phyloP scores from a whole-genome alignment of 2,113 vertebrate species.

The Corythoichthys haematopterus region DNA sequence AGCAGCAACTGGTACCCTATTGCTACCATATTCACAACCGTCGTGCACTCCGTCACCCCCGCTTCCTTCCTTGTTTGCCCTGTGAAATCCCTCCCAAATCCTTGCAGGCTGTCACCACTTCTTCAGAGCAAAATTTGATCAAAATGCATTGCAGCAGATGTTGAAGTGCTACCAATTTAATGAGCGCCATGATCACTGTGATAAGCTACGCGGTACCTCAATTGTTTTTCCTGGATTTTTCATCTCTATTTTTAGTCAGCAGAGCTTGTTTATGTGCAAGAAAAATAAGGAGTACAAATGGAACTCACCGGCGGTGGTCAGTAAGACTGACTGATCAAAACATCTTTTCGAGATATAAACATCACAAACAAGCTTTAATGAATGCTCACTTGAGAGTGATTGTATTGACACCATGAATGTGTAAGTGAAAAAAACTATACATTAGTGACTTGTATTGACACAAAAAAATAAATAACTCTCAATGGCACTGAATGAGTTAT shows the following conservation, averaged over 20 bases:
- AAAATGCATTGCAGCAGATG: background rate
- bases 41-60: slow-evolving; percentile 32
- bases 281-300: slow-evolving; percentile 4
- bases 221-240: slow-evolving; percentile 22
- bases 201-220: background rate
- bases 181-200: background rate
- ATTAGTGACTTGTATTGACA: background rate
- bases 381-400: background rate
- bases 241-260: slow-evolving; percentile 24
- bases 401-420: background rate
- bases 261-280: slow-evolving; percentile 17
- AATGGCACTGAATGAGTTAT: too few species aligned
- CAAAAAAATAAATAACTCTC: too few species aligned
- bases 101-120: slow-evolving; percentile 23
- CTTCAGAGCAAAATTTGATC: background rate
- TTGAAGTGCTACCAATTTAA: background rate
- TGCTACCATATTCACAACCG: slow-evolving; percentile 12
- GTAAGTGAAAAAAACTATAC: background rate
- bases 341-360: background rate
- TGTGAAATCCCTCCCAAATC: slow-evolving; percentile 36
- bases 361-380: background rate
- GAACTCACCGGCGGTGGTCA: slow-evolving; percentile 9
- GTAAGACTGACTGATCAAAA: slow-evolving; percentile 7
- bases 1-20: slow-evolving; percentile 78
- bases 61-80: slow-evolving; percentile 21